Base-by-base conservation (phyloP, 2,888 invertebrate species). In the Hirtodrosophila trivittata region DNA sequence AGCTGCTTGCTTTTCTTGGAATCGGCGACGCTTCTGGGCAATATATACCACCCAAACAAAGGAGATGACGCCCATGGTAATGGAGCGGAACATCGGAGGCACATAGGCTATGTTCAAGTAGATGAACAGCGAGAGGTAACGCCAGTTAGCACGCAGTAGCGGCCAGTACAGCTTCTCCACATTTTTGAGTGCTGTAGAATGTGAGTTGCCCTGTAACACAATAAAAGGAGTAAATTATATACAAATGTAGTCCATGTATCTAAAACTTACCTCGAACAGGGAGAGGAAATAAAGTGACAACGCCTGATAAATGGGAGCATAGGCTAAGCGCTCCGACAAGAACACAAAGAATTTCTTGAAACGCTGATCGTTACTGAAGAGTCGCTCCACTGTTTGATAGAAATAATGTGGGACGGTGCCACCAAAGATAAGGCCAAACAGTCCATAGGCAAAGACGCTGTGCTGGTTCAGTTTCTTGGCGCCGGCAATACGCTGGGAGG, bases 361-460 rank as follows among this genome's bases (percentile, higher is more conserved):
- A 6, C 93, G 91, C 14, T 92, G 86, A 56, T 93, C 93, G 65
- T 93, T 92, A 0, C 93, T 92, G 56, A 95, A 92, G 26, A 93
- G 72, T 46, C 91, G 91, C 69, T 95, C 95, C 39, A 95, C 85
- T 28, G 92, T 91, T 66, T 92, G 91, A 85, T 95, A 95, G 89
- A 96, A 96, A 86, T 93, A 95, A 89, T 96, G 96, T 0, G 96
- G 96, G 2, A 96, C 91, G 1, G 94, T 93, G 21, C 96, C 96
- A 51, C 95, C 96, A 89, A 96, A 95, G n/a, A 95, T 84, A 38
- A 96, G 91, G 42, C 96, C 96, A 92, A 94, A 96, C 7, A 94
- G 88, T 33, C 93, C 95, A 91, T 95, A 96, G 0, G 95, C 94
- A 30, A 94, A 85, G 3, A 95, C 89, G 78, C 94, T 95, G 46